Base-by-base conservation (phyloP, 1,140 invertebrate species). In the Conopomorpha cramerella region DNA sequence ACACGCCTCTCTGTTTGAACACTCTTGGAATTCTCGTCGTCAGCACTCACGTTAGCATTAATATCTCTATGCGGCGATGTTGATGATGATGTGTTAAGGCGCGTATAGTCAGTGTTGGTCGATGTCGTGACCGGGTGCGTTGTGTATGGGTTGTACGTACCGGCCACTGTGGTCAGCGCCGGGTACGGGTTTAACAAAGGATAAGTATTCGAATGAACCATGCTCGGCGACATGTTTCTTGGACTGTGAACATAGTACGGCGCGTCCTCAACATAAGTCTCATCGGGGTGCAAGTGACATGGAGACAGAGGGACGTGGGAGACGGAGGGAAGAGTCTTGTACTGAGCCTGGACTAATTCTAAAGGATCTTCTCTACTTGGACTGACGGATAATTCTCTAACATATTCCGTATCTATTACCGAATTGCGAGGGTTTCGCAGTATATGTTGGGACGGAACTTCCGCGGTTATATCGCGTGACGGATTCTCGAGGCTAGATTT, bases 101-200 rank as follows among this genome's bases (percentile, higher is more conserved):
- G 51, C 49, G 30, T 50, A 54, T 16, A 57, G 49, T 11, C 65
- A 62, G 27, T 62, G 36, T 30, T 55, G 51, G 43, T 53, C 64
- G 13, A n/a, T n/a, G n/a, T n/a, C n/a, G n/a, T n/a, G n/a, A n/a
- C n/a, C n/a, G n/a, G n/a, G n/a, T n/a, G n/a, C n/a, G n/a, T n/a
- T n/a, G 67, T 71, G 38, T 72, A 76, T 16, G 70, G 70, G 44
- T 76, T 72, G 41, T 57, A 74, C 7, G 70, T 72, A 41, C 70
- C 70, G 23, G 70, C 67, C 30, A 74, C 70, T 14, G 70, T 74
- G 15, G 70, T 70, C 38, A 74, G 39, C 39, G 59, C 63, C 27
- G 67, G 67, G 35, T 72, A 76, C 8, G 70, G 70, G 38, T 72
- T 67, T 15, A 56, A 55, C 8, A 56, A 55, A 14, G 70, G 70